A percentile compares a stretch with the other conserved stretches of the same genome.
Conservation (phyloP, 2,113 vertebrate species). For the Pedetes capensis region DNA sequence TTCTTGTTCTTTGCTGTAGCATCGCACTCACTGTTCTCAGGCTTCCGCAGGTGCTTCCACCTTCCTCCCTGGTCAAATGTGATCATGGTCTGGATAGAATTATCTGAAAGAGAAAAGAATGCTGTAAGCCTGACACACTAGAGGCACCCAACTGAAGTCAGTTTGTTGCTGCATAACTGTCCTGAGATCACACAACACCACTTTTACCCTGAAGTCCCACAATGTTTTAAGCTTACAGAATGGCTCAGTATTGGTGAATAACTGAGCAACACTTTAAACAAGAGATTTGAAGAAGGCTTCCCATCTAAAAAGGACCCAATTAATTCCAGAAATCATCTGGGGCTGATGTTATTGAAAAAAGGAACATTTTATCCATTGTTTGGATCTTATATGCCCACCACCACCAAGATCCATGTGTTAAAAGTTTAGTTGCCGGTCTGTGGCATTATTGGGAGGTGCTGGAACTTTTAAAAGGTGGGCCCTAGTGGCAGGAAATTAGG, state of each 20-base stretch:
- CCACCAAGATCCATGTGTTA: background rate
- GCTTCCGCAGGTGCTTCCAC: conserved; percentile 90
- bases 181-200: background rate
- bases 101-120: conserved; percentile 80
- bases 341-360: background rate
- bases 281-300: background rate
- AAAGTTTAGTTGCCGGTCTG: background rate
- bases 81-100: conserved; percentile 91
- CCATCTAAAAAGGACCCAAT: background rate
- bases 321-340: background rate
- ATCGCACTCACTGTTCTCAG: conserved; percentile 89
- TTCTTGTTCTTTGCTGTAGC: conserved; percentile 89
- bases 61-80: conserved; percentile 94
- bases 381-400: background rate
- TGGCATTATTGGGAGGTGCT: background rate
- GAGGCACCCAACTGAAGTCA: background rate
- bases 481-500: background rate
- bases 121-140: background rate
- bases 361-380: background rate
- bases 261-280: background rate
- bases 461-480: background rate
- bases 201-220: background rate
- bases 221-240: background rate
- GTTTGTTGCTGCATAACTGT: background rate
- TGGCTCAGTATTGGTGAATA: background rate